These are phyloP conservation scores for Allolobophora icterica DNA, from an alignment of 2,888 invertebrate species.

Conservation along the genomic window DNA sequence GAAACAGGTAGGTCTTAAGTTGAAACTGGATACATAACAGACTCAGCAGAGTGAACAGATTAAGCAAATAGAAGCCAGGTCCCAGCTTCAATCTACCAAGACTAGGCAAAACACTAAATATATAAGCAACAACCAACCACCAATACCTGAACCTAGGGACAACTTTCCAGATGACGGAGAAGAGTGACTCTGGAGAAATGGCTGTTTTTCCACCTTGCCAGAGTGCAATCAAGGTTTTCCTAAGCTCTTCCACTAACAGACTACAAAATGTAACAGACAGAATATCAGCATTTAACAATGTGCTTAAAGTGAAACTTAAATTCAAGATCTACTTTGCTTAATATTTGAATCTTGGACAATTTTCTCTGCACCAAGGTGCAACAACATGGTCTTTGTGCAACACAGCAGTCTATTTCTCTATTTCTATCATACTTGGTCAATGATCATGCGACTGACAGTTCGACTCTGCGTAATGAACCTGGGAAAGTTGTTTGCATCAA, in stretches of 20 bases:
- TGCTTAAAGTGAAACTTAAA: not conserved
- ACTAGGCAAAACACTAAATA: not conserved
- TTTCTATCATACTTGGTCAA: too few species aligned
- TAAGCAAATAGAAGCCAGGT: not conserved
- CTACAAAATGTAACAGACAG: conserved; percentile 63
- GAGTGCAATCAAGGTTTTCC: conserved; percentile 78
- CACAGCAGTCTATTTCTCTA: not conserved
- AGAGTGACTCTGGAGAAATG: conserved; percentile 81
- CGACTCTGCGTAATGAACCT: too few species aligned
- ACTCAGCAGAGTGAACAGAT: not conserved
- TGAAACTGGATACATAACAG: too few species aligned
- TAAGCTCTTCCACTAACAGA: conserved; percentile 79
- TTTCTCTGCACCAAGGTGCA: too few species aligned
- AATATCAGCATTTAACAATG: not conserved
- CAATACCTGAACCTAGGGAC: conserved; percentile 76
- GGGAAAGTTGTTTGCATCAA: too few species aligned
- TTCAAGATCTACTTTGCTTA: not conserved
- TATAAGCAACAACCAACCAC: not conserved
- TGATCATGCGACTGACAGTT: too few species aligned
- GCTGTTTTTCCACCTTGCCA: conserved; percentile 77
- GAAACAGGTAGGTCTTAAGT: too few species aligned
- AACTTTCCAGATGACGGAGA: conserved; percentile 79
- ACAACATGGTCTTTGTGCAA: too few species aligned
- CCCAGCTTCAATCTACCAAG: too few species aligned
- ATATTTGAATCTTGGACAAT: not conserved